Evolutionary conservation across 2,113 vertebrate species (phyloP).

Genomic region (Dromaius novaehollandiae): DNA sequence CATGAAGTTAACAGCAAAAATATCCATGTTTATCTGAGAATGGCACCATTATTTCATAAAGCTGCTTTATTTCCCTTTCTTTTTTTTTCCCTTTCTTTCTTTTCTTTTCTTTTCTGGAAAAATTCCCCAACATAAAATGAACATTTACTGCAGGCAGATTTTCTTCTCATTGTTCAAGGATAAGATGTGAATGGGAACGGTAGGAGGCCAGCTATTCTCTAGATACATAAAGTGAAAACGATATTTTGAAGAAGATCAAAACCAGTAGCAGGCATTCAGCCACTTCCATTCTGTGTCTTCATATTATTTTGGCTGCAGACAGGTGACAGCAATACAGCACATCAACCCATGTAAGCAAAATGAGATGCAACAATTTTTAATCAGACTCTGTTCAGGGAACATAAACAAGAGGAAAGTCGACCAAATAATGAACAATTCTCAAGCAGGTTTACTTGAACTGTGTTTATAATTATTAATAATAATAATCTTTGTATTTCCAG

Average conservation of each 20-base stretch:
- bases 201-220: constrained; percentile 59
- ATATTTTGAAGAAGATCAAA: constrained; percentile 73
- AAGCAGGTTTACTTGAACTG: not conserved
- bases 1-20: constrained; percentile 64
- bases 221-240: constrained; percentile 49
- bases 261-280: constrained; percentile 44
- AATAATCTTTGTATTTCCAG: not conserved
- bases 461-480: not conserved
- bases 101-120: constrained; percentile 34
- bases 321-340: not conserved
- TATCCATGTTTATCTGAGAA: constrained; percentile 50
- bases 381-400: constrained; percentile 20
- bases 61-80: constrained; percentile 47
- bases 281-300: constrained; percentile 18
- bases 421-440: not conserved
- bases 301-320: constrained; percentile 24
- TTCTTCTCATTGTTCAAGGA: constrained; percentile 69
- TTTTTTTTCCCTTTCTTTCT: too few species aligned
- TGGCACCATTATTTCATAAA: constrained; percentile 65
- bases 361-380: constrained; percentile 53
- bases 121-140: constrained; percentile 59
- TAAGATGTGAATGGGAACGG: constrained; percentile 64
- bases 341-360: not conserved
- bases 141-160: constrained; percentile 64
- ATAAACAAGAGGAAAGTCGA: constrained; percentile 16